Base-by-base conservation (phyloP, 2,797 vertebrate genomes). In the Megalops cyprinoides region DNA sequence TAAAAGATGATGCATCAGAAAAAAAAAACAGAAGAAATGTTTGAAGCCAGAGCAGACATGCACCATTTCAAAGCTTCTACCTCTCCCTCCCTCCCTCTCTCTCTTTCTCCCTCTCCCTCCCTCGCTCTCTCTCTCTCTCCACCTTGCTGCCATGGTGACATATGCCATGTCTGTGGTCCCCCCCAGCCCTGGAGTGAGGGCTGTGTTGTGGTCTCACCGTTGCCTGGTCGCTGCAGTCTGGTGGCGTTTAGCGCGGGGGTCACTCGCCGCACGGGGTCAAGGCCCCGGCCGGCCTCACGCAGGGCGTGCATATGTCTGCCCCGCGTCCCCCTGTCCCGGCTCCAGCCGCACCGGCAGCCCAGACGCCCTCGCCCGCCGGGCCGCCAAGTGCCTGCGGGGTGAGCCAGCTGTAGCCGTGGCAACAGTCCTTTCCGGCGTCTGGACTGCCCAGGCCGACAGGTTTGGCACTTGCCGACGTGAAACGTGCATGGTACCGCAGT, bases 101-200 rank as follows among this genome's bases (percentile, higher is more conserved):
- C n/a, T 76, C 71, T 77, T 62, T 31, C 71, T 37, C 79, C 56
- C 55, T 60, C 78, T 60, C 65, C 0, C 8, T 51, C 49, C 39
- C 31, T 44, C 71, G 55, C 31, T 49, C 49, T 44, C 80, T 37
- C 51, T 78, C 74, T 78, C 74, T 79, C 67, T 74, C 75, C 67
- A 77, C 60, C 77, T 77, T 67, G 49, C 84, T 85, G 84, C 82
- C 80, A 53, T 83, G 83, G 83, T 83, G 83, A 85, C 86, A 85
- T 86, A 85, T 86, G 87, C 76, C 84, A 67, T 79, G 83, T 80
- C 85, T 55, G 74, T 77, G 78, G 81, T 81, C 46, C 80, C 79
- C 74, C 60, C 82, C 80, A 46, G 85, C 82, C 58, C 80, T 74
- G 48, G 76, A 79, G 77, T 71, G 81, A 79, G 53, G 81, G 67